Conservation (phyloP, 35 echinoderm and acorn worm genomes). For the Anneissia japonica region DNA sequence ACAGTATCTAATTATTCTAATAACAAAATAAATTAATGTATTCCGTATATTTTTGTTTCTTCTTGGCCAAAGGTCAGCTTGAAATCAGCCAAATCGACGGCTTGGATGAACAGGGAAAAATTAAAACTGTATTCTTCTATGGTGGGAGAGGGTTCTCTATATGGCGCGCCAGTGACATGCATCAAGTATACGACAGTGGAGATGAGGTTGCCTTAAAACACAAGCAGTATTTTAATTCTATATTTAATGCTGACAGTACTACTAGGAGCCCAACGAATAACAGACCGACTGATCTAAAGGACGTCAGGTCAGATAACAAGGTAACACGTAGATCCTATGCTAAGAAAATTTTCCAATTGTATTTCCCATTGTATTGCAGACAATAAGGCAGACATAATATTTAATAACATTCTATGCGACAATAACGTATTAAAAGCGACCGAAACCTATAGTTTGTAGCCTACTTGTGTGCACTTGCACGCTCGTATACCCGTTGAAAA, state of each 20-base stretch:
- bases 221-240: background rate
- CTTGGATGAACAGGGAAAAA: background rate
- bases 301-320: constrained; percentile 10
- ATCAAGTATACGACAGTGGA: background rate
- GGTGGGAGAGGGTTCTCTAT: constrained; percentile 3
- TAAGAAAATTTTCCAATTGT: too few species aligned
- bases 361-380: too few species aligned
- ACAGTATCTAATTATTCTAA: too few species aligned
- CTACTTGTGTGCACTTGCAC: too few species aligned
- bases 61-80: background rate
- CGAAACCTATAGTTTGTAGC: too few species aligned
- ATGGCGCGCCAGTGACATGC: background rate
- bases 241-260: background rate
- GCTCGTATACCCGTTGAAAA: too few species aligned
- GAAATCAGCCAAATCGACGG: background rate
- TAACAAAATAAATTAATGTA: too few species aligned
- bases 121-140: background rate
- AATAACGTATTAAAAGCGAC: too few species aligned
- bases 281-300: background rate
- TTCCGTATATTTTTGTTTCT: too few species aligned
- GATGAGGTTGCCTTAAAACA: constrained; percentile 2
- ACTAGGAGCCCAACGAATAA: background rate
- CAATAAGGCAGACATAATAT: too few species aligned
- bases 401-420: too few species aligned
- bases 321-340: background rate